A percentile compares a stretch with the other conserved stretches of the same genome.
phyloP scores from a whole-genome alignment of 2,797 vertebrate species.

The Argya squamiceps region DNA sequence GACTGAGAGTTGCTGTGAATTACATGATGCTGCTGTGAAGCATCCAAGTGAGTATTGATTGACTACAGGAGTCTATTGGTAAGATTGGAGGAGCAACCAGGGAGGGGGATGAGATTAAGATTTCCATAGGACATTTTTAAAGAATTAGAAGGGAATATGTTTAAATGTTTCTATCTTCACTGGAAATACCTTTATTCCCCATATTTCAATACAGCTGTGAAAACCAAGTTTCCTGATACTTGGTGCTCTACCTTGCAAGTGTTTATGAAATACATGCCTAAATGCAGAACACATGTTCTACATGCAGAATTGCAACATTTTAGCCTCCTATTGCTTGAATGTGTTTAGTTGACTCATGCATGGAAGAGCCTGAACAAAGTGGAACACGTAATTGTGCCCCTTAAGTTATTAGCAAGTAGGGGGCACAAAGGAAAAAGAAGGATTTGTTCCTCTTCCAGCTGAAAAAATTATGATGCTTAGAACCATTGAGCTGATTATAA shows the following conservation, averaged over 20 bases:
- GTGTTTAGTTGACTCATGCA: neutral
- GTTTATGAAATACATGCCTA: neutral
- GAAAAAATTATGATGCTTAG: neutral
- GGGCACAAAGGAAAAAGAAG: neutral
- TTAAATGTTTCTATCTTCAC: neutral
- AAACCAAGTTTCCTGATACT: neutral
- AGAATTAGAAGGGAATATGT: neutral
- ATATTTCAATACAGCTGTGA: neutral
- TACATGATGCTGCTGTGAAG: neutral
- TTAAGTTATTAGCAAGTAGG: neutral
- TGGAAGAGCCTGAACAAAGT: neutral
- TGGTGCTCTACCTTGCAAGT: neutral
- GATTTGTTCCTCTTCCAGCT: neutral
- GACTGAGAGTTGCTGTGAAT: neutral
- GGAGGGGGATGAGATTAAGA: neutral
- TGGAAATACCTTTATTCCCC: neutral
- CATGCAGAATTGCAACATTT: neutral
- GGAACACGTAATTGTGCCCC: neutral
- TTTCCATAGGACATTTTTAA: neutral
- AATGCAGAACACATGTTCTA: neutral
- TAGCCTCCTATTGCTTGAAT: neutral
- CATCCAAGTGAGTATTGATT: neutral
- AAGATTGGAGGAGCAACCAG: neutral
- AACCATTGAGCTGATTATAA: neutral
- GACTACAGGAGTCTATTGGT: neutral